Evolutionary conservation across 2,888 invertebrate genomes (phyloP).

Genomic region (Tipula vernalis): DNA sequence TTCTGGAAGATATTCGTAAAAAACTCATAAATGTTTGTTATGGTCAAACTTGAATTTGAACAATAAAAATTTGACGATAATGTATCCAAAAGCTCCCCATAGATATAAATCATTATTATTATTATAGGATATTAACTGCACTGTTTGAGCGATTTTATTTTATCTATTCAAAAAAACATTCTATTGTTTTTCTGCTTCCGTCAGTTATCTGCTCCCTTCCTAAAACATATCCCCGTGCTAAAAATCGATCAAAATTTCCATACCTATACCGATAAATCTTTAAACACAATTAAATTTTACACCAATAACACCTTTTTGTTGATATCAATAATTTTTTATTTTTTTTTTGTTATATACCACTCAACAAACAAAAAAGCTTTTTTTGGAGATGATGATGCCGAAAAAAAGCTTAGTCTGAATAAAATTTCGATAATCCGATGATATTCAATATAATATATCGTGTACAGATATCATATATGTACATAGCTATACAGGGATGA

Average conservation of each 20-base stretch:
- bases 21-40: background rate
- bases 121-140: background rate
- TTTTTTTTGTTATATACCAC: background rate
- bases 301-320: background rate
- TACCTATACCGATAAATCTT: background rate
- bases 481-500: background rate
- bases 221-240: background rate
- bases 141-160: background rate
- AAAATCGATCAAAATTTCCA: background rate
- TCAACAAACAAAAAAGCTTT: background rate
- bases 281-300: conserved; percentile 4
- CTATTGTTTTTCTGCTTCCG: background rate
- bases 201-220: background rate
- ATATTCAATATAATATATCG: background rate
- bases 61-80: background rate
- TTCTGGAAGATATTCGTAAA: no score
- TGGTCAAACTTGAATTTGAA: background rate
- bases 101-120: background rate
- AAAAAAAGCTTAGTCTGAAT: background rate
- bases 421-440: conserved; percentile 4
- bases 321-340: background rate
- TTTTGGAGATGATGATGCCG: background rate
- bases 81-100: background rate
- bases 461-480: background rate
- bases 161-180: background rate